Evolutionary conservation across 2,888 invertebrate genomes (phyloP).

Genomic region (Aproaerema taeniolella): DNA sequence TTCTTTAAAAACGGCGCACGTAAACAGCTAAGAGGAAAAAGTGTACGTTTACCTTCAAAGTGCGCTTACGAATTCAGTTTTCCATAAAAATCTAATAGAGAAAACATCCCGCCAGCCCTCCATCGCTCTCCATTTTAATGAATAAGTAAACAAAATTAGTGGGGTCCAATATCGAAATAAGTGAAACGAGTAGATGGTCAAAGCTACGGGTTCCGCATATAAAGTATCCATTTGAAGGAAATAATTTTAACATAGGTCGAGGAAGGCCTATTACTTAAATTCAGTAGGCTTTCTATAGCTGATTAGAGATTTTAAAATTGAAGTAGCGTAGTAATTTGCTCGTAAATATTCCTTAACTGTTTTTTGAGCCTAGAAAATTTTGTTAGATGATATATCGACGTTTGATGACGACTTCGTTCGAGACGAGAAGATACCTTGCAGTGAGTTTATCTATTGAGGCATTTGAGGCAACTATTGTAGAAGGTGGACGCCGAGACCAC

Average conservation of each 20-base stretch:
- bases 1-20: neutral
- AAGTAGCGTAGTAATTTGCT: too few relatives aligned
- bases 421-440: too few relatives aligned
- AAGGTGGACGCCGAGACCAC: too few relatives aligned
- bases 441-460: too few relatives aligned
- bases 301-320: constrained; percentile 23
- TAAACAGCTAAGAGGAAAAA: constrained; percentile 2
- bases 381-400: too few relatives aligned
- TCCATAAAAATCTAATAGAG: constrained; percentile 63
- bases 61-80: constrained; percentile 48
- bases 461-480: too few relatives aligned
- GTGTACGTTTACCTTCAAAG: constrained; percentile 26
- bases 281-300: constrained; percentile 36
- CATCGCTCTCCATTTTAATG: constrained; percentile 69
- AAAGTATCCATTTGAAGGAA: constrained; percentile 56
- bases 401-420: too few relatives aligned
- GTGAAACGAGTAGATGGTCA: constrained; percentile 59
- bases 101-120: constrained; percentile 46
- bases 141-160: constrained; percentile 75
- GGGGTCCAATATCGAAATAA: constrained; percentile 67
- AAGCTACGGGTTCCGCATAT: constrained; percentile 56
- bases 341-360: too few relatives aligned
- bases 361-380: too few relatives aligned
- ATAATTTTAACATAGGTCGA: constrained; percentile 45
- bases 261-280: constrained; percentile 39